Conservation (phyloP, 1,140 invertebrate species). For the Drosophila grimshawi region DNA sequence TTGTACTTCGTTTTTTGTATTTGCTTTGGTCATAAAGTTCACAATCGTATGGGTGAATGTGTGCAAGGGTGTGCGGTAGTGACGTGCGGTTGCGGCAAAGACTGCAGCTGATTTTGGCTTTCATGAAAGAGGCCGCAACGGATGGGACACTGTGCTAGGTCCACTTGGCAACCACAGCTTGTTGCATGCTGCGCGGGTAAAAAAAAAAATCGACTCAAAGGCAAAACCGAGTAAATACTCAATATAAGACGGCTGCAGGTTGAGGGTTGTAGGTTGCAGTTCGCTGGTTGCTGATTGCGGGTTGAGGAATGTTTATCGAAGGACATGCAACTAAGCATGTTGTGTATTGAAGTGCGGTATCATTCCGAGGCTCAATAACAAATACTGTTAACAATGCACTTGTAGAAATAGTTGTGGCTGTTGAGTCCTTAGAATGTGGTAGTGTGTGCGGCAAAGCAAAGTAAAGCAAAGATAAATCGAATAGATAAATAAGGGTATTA, state of each 20-base stretch:
- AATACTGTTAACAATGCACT: conserved; percentile 38
- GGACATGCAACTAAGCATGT: conserved; percentile 23
- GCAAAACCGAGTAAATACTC: conserved; percentile 24
- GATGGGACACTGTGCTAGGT: conserved; percentile 41
- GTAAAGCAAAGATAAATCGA: conserved; percentile 6
- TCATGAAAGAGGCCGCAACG: conserved; percentile 20
- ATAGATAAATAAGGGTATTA: conserved; percentile 22
- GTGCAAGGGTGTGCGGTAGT: conserved; percentile 50
- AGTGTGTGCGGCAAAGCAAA: conserved; percentile 9
- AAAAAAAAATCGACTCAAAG: not conserved
- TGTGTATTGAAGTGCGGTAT: conserved; percentile 38
- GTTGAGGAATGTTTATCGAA: not conserved
- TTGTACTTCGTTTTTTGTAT: conserved; percentile 43
- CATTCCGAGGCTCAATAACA: conserved; percentile 31
- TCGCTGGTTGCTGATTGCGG: not conserved
- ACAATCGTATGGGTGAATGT: conserved; percentile 8
- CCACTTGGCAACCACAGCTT: conserved; percentile 38
- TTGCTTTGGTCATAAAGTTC: conserved; percentile 57
- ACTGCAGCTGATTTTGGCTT: conserved; percentile 47
- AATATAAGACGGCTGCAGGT: not conserved
- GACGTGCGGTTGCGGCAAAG: conserved; percentile 66
- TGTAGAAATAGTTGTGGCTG: conserved; percentile 23
- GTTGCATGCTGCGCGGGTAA: conserved; percentile 7
- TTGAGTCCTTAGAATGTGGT: not conserved
- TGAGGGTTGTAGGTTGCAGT: not conserved